Percentiles rank a stretch among this genome's conserved stretches.
phyloP scores from a whole-genome alignment of 2,797 vertebrate genomes.

The Lepus oiostolus region DNA sequence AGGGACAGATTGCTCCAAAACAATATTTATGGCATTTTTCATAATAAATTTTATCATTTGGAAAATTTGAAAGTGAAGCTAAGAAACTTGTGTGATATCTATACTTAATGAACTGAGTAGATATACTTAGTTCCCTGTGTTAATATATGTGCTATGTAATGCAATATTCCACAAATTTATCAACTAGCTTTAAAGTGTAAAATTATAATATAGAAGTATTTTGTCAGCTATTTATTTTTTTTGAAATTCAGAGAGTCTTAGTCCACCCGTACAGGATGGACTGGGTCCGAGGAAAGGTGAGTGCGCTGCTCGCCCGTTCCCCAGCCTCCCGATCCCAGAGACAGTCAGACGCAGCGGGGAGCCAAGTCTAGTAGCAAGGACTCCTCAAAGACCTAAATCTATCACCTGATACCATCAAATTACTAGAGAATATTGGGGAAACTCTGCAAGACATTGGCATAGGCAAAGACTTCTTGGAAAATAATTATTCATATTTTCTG shows the following conservation, averaged over 20 bases:
- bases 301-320: too few relatives aligned
- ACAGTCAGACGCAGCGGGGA: too few relatives aligned
- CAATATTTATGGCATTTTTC: neutral
- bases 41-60: neutral
- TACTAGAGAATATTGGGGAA: too few relatives aligned
- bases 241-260: neutral
- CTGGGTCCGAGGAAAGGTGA: too few relatives aligned
- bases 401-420: too few relatives aligned
- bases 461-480: too few relatives aligned
- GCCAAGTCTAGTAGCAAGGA: too few relatives aligned
- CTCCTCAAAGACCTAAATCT: too few relatives aligned
- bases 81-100: neutral
- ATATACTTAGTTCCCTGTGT: neutral
- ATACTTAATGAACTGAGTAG: neutral
- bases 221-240: neutral
- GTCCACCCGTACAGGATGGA: too few relatives aligned
- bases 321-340: too few relatives aligned
- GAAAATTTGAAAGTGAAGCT: constrained; percentile 5
- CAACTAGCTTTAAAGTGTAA: neutral
- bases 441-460: too few relatives aligned
- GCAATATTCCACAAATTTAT: neutral
- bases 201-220: neutral
- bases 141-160: neutral
- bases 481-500: neutral
- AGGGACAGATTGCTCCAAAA: neutral